These are phyloP conservation scores for Amblyjoppa proteus DNA, from an alignment of 2,888 invertebrate genomes.

Conservation along the genomic window DNA sequence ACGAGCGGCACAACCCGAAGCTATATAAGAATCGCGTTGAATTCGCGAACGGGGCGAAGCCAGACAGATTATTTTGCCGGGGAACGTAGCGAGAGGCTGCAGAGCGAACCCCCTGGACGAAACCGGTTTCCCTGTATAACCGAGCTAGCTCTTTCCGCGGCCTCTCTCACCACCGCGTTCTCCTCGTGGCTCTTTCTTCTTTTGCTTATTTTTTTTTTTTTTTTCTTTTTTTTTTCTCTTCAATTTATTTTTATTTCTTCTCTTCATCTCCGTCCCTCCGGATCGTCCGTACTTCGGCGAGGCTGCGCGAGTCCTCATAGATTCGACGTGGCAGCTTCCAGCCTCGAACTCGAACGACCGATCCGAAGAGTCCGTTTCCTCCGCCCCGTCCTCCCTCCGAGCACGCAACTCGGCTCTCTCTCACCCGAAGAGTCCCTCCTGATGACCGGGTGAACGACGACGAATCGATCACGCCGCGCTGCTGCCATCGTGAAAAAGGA, in stretches of 20 bases:
- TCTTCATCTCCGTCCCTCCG: slow-evolving; percentile 51
- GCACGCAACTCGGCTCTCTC: not conserved
- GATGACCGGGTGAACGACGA: not conserved
- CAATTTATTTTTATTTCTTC: slow-evolving; percentile 45
- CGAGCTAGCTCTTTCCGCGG: slow-evolving; percentile 52
- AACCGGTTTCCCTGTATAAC: slow-evolving; percentile 77
- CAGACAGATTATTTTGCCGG: slow-evolving; percentile 79
- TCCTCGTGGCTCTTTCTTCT: slow-evolving; percentile 49
- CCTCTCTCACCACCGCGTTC: slow-evolving; percentile 59
- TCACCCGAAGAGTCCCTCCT: not conserved
- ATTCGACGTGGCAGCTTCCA: slow-evolving; percentile 2
- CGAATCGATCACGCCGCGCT: not conserved
- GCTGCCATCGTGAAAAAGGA: not conserved
- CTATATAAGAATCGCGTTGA: slow-evolving; percentile 54
- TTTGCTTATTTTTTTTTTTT: slow-evolving; percentile 54
- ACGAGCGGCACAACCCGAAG: slow-evolving; percentile 6
- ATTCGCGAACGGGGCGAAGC: slow-evolving; percentile 69
- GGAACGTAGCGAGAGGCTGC: slow-evolving; percentile 70
- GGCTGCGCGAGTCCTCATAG: slow-evolving; percentile 46
- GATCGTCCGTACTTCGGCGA: slow-evolving; percentile 43
- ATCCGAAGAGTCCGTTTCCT: not conserved
- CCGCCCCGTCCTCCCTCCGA: no score
- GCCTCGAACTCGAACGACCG: not conserved
- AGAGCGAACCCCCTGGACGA: slow-evolving; percentile 70
- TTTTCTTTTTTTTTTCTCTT: no score